Conservation (phyloP, 2,797 vertebrate species). For the Spea hammondii region DNA sequence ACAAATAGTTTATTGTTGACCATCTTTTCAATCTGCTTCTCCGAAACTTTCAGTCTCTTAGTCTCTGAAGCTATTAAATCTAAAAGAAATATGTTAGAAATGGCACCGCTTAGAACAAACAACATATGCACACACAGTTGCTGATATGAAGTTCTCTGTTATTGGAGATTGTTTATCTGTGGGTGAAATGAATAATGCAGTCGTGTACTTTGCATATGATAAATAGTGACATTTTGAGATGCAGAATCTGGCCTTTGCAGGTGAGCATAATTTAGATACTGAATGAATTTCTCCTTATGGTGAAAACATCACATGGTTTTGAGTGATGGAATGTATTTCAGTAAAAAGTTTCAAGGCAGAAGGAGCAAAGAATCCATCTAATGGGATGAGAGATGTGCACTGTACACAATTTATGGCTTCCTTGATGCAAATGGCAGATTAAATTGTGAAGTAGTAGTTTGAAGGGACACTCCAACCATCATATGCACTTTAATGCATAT, state of each 20-base stretch:
- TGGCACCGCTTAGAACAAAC: conserved; percentile 38
- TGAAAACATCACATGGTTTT: conserved; percentile 50
- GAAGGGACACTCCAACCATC: no score
- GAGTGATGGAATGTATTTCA: conserved; percentile 47
- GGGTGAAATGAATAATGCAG: conserved; percentile 52
- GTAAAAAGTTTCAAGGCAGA: conserved; percentile 40
- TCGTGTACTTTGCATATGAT: conserved; percentile 53
- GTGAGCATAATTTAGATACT: conserved; percentile 52
- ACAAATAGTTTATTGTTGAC: conserved; percentile 3
- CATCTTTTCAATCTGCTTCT: conserved; percentile 8
- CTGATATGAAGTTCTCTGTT: conserved; percentile 35
- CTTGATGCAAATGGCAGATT: no score
- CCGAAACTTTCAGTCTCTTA: conserved; percentile 2
- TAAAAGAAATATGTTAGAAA: conserved; percentile 27
- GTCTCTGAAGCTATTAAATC: conserved; percentile 4
- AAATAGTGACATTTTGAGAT: conserved; percentile 52
- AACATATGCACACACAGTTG: conserved; percentile 48
- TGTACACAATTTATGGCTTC: background rate
- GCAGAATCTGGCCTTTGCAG: conserved; percentile 52
- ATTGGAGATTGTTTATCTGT: conserved; percentile 51
- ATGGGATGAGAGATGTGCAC: conserved; percentile 12
- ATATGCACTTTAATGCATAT: no score
- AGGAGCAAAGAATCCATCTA: conserved; percentile 36
- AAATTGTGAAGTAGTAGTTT: no score
- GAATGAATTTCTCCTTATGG: conserved; percentile 46